Percentiles rank a stretch among this genome's conserved stretches.
Conservation (phyloP, 2,888 invertebrate species). For the Girardia tigrina region DNA sequence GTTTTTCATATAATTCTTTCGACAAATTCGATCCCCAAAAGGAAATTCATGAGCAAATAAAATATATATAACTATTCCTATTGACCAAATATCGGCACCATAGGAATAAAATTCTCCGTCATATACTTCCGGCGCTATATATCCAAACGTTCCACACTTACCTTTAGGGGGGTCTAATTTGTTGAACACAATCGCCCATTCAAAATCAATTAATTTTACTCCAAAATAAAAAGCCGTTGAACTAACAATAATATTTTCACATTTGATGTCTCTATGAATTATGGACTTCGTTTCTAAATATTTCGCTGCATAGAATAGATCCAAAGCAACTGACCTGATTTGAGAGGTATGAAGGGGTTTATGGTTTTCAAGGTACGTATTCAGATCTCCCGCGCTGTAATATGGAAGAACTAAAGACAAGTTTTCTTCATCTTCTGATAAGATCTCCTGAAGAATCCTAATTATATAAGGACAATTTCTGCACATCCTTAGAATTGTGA, state of each 20-base stretch:
- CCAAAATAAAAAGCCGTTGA: neutral
- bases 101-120: neutral
- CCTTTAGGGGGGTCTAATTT: neutral
- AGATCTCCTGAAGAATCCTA: neutral
- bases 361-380: neutral
- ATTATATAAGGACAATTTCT: neutral
- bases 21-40: neutral
- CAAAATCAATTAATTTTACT: conserved; percentile 3
- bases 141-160: neutral
- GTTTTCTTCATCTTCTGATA: neutral
- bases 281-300: neutral
- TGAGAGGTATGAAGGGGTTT: neutral
- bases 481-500: neutral
- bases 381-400: neutral
- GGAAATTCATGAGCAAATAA: neutral
- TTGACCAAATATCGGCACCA: neutral
- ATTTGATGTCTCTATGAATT: conserved; percentile 18
- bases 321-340: neutral
- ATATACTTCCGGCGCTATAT: neutral
- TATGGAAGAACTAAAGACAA: neutral
- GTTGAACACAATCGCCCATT: neutral
- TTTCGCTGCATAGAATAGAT: neutral
- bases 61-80: neutral
- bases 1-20: neutral
- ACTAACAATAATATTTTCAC: conserved; percentile 4